Conservation (phyloP, 2,113 vertebrate genomes). For the Orthonyx spaldingii region DNA sequence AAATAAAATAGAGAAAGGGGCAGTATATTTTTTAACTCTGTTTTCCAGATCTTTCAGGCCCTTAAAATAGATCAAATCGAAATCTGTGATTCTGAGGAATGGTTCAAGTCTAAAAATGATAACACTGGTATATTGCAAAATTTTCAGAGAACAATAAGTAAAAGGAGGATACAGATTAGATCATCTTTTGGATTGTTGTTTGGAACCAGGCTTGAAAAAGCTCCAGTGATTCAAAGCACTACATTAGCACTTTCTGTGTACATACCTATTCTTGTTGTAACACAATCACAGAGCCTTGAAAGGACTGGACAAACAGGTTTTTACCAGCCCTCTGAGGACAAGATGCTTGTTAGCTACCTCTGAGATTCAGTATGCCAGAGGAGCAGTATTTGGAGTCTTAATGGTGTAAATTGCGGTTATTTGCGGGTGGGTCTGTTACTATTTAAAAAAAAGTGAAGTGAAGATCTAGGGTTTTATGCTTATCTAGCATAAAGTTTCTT, state of each 20-base stretch:
- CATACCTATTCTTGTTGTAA: not conserved
- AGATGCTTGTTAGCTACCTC: not conserved
- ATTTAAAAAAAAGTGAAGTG: not conserved
- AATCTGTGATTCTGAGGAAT: not conserved
- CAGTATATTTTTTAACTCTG: accelerated
- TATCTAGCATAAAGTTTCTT: not conserved
- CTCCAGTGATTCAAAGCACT: not conserved
- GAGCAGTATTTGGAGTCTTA: not conserved
- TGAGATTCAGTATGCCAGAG: not conserved
- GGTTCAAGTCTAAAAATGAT: not conserved
- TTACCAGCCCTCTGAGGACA: not conserved
- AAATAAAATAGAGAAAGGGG: not conserved
- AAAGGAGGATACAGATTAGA: not conserved
- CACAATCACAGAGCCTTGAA: not conserved
- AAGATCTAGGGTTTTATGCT: not conserved
- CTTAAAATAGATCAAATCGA: not conserved
- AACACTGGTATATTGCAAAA: not conserved
- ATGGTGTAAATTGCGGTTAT: accelerated
- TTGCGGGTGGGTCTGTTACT: accelerated
- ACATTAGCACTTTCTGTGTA: not conserved
- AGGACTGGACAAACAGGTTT: not conserved
- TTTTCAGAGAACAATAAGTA: not conserved
- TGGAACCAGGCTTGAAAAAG: not conserved
- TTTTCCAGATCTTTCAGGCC: not conserved
- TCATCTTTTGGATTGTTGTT: not conserved